Percentiles rank a stretch among this genome's conserved stretches.
phyloP scores from a whole-genome alignment of 92 coral and sea anemone species.

The Scolanthus callimorphus region DNA sequence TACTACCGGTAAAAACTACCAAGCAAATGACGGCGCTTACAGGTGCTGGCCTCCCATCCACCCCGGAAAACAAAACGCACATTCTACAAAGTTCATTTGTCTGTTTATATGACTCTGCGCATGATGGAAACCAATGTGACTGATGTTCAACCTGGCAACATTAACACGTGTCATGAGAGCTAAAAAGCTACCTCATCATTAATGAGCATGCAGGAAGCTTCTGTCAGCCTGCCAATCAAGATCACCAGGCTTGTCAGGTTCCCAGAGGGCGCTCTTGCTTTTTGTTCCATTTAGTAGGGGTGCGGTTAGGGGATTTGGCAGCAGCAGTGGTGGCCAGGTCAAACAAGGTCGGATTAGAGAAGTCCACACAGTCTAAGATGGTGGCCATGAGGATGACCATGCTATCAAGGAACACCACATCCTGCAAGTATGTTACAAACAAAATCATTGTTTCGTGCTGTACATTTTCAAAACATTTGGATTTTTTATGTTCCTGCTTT shows the following conservation, averaged over 20 bases:
- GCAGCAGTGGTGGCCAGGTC: slow-evolving; percentile 48
- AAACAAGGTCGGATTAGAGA: slow-evolving; percentile 52
- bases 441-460: too few species aligned
- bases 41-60: too few species aligned
- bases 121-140: too few species aligned
- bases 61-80: too few species aligned
- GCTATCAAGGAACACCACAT: slow-evolving; percentile 54
- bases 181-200: slow-evolving; percentile 32
- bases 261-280: slow-evolving; percentile 62
- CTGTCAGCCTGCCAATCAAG: slow-evolving; percentile 50
- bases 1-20: too few species aligned
- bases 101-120: too few species aligned
- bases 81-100: too few species aligned
- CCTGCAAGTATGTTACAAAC: slow-evolving; percentile 34
- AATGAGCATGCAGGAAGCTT: slow-evolving; percentile 44
- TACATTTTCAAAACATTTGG: too few species aligned
- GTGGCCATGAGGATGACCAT: slow-evolving; percentile 52
- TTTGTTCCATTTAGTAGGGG: slow-evolving; percentile 70
- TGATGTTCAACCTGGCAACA: too few species aligned
- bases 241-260: slow-evolving; percentile 68
- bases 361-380: slow-evolving; percentile 81
- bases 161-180: neutral
- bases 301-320: slow-evolving; percentile 54
- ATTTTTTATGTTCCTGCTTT: too few species aligned
- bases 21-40: too few species aligned